phyloP scores from a whole-genome alignment of 2,797 vertebrate species.

The Naso thynnoides region DNA sequence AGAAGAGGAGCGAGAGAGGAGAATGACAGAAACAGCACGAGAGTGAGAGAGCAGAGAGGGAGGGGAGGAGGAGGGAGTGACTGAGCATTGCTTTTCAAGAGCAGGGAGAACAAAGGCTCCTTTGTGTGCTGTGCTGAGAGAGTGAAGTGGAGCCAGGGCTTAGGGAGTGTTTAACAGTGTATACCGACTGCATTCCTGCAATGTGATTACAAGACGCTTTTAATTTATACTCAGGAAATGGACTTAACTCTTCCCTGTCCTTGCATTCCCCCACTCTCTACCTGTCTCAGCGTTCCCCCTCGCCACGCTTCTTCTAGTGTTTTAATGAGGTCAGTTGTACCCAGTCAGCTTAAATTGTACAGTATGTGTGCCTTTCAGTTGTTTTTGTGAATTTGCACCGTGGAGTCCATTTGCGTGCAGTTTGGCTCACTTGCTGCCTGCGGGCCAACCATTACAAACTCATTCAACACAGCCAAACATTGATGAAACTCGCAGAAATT shows the following conservation, averaged over 20 bases:
- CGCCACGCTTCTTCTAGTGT: slow-evolving; percentile 10
- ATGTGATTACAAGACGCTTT: slow-evolving; percentile 89
- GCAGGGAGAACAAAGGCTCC: slow-evolving; percentile 86
- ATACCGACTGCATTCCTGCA: slow-evolving; percentile 89
- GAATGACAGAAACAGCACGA: slow-evolving; percentile 68
- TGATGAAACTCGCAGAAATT: slow-evolving; percentile 6
- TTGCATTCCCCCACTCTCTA: slow-evolving; percentile 53
- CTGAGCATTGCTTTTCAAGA: slow-evolving; percentile 87
- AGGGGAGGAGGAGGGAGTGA: slow-evolving; percentile 70
- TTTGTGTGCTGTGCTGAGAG: slow-evolving; percentile 87
- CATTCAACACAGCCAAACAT: background rate
- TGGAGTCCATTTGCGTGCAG: background rate
- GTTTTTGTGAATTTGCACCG: slow-evolving; percentile 12
- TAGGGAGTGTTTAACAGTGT: slow-evolving; percentile 89
- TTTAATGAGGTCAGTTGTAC: slow-evolving; percentile 49
- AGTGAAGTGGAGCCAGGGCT: slow-evolving; percentile 86
- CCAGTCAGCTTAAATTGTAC: slow-evolving; percentile 30
- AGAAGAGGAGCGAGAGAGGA: slow-evolving; percentile 47
- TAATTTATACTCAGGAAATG: slow-evolving; percentile 88
- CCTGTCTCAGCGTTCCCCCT: slow-evolving; percentile 53
- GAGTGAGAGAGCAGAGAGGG: slow-evolving; percentile 40
- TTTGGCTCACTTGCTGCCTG: background rate
- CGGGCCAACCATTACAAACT: slow-evolving; percentile 14
- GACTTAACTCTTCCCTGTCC: slow-evolving; percentile 85
- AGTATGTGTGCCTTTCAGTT: slow-evolving; percentile 18